These are phyloP conservation scores for Ridgeia piscesae DNA, from an alignment of 1,140 invertebrate species.

Conservation along the genomic window DNA sequence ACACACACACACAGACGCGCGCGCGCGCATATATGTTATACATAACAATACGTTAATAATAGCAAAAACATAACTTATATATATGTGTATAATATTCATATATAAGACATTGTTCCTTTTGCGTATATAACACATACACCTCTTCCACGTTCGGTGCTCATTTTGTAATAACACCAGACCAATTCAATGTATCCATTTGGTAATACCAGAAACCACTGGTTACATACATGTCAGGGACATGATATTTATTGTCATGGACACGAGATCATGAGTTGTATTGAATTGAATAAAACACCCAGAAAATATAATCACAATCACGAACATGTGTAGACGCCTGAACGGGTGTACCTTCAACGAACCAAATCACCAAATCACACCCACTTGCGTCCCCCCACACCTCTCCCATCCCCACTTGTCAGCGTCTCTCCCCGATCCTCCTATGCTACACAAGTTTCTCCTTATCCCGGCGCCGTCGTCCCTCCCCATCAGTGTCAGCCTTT, in stretches of 20 bases:
- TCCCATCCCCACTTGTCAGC: background rate
- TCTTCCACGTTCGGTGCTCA: background rate
- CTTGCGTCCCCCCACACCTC: background rate
- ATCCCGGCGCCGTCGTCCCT: background rate
- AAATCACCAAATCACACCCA: background rate
- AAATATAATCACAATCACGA: too few relatives aligned
- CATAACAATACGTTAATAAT: too few relatives aligned
- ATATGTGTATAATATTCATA: too few relatives aligned
- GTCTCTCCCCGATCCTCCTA: background rate
- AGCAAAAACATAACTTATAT: too few relatives aligned
- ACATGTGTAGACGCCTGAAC: background rate
- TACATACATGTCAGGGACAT: background rate
- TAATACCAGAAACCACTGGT: background rate
- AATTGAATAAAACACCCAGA: too few relatives aligned
- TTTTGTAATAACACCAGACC: background rate
- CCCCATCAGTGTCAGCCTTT: background rate
- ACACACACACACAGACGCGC: too few relatives aligned
- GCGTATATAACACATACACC: background rate
- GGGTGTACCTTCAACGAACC: background rate
- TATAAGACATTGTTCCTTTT: too few relatives aligned
- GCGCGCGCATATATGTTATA: too few relatives aligned
- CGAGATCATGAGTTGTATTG: too few relatives aligned
- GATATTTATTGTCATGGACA: too few relatives aligned
- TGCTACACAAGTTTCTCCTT: background rate
- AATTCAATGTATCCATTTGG: background rate